phyloP scores from a whole-genome alignment of 2,113 vertebrate genomes.

The Chaenogobius annularis region DNA sequence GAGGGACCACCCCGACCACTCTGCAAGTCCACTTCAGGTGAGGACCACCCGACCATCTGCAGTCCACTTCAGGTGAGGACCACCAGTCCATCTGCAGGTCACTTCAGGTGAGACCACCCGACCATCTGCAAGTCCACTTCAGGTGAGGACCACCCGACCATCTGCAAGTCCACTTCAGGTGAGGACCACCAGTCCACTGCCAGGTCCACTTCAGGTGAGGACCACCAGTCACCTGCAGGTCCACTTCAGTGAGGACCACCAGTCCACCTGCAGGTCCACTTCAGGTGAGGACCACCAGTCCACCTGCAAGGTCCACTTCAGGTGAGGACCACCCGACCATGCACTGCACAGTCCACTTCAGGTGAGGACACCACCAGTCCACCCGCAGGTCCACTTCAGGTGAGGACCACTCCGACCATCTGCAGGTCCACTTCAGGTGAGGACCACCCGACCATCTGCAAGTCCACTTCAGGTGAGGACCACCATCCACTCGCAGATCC shows the following conservation, averaged over 20 bases:
- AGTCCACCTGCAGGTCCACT: slow-evolving; percentile 93
- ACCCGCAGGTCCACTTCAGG: slow-evolving; percentile 94
- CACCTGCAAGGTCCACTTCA: slow-evolving; percentile 91
- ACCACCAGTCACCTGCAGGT: slow-evolving; percentile 92
- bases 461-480: slow-evolving; percentile 85
- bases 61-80: slow-evolving; percentile 86
- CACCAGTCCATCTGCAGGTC: slow-evolving; percentile 95
- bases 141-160: slow-evolving; percentile 86
- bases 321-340: slow-evolving; percentile 86
- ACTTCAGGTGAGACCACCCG: slow-evolving; percentile 84
- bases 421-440: slow-evolving; percentile 93
- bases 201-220: slow-evolving; percentile 88
- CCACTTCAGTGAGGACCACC: slow-evolving; percentile 79
- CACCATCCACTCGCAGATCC: slow-evolving; percentile 91
- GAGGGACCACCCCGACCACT: slow-evolving; percentile 84
- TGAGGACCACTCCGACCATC: slow-evolving; percentile 81
- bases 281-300: slow-evolving; percentile 87
- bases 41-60: slow-evolving; percentile 86
- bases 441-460: slow-evolving; percentile 90
- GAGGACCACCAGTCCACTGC: too few species aligned
- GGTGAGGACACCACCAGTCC: slow-evolving; percentile 87
- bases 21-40: slow-evolving; percentile 94
- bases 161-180: slow-evolving; percentile 95
- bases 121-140: slow-evolving; percentile 94
- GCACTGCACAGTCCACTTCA: slow-evolving; percentile 92